Evolutionary conservation across 2,113 vertebrate genomes (phyloP).

Genomic region (Periophthalmus modestus): DNA sequence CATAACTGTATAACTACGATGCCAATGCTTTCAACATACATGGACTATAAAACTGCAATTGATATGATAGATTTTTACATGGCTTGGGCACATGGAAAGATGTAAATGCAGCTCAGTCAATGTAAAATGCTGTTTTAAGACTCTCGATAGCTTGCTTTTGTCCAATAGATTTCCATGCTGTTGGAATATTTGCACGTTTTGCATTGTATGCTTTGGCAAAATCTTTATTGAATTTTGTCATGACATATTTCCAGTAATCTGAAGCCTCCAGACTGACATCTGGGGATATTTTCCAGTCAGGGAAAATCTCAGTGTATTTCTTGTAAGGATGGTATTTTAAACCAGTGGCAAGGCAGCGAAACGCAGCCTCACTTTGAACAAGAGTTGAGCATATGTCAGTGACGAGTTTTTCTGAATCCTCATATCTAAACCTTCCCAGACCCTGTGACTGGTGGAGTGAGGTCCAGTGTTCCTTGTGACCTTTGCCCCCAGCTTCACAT

Average conservation of each 20-base stretch:
- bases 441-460: conserved; percentile 61
- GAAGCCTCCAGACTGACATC: conserved; percentile 57
- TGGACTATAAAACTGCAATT: background rate
- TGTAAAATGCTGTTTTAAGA: conserved; percentile 40
- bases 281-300: conserved; percentile 70
- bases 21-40: background rate
- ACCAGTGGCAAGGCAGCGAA: background rate
- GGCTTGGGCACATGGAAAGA: background rate
- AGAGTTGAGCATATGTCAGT: conserved; percentile 49
- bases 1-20: background rate
- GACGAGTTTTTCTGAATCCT: rapidly evolving
- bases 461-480: conserved; percentile 54
- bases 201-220: conserved; percentile 34
- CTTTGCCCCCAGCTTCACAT: conserved; percentile 70
- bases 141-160: conserved; percentile 41
- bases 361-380: rapidly evolving
- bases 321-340: conserved; percentile 9
- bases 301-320: conserved; percentile 44
- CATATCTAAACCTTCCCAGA: rapidly evolving
- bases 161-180: conserved; percentile 49
- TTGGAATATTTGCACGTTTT: conserved; percentile 54
- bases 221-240: conserved; percentile 51
- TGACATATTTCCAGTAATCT: conserved; percentile 71
- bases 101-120: conserved; percentile 17
- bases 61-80: background rate